Evolutionary conservation across 2,888 invertebrate species (phyloP).

Genomic region (Philaethria dido): DNA sequence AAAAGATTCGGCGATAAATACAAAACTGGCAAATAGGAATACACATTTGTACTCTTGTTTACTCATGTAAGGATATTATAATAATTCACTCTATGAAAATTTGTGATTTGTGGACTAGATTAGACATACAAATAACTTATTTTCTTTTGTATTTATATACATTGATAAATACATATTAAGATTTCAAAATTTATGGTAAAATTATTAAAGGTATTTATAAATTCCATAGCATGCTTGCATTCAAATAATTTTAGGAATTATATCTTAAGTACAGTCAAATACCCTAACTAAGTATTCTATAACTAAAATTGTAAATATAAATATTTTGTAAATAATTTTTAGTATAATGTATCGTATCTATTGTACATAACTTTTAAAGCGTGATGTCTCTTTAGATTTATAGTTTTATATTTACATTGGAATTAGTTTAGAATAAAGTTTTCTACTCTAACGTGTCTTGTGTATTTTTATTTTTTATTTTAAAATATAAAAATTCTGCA

Average conservation of each 20-base stretch:
- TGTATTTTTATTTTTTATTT: constrained; percentile 58
- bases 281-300: constrained; percentile 15
- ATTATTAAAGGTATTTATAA: background rate
- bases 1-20: background rate
- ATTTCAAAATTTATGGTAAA: background rate
- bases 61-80: background rate
- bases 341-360: constrained; percentile 25
- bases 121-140: constrained; percentile 5
- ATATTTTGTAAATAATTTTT: constrained; percentile 35
- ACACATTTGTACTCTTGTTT: constrained; percentile 7
- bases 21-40: background rate
- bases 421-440: constrained; percentile 32
- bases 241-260: background rate
- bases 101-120: constrained; percentile 1
- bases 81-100: background rate
- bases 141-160: constrained; percentile 8
- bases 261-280: constrained; percentile 24
- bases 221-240: background rate
- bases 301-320: constrained; percentile 38
- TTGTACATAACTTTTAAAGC: constrained; percentile 32
- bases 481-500: constrained; percentile 75
- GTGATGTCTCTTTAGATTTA: constrained; percentile 23
- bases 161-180: background rate
- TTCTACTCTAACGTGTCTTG: constrained; percentile 39
- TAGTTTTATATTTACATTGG: constrained; percentile 36